Percentiles rank a stretch among this genome's conserved stretches.
Conservation (phyloP, 1,140 invertebrate species). For the Globodera ellingtonae region DNA sequence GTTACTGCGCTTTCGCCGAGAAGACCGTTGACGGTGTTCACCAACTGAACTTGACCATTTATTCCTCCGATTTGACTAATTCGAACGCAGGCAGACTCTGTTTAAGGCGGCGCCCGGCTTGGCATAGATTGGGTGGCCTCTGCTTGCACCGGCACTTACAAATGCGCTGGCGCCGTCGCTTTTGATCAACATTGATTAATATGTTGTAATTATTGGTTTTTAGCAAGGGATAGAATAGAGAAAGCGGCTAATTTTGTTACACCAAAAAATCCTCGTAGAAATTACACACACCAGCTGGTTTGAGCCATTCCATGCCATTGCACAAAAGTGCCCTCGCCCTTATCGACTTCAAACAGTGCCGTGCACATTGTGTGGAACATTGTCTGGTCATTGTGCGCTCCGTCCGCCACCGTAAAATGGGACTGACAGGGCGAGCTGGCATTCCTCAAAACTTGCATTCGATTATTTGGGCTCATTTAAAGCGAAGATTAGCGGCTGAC, state of each 20-base stretch:
- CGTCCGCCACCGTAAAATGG: slow-evolving; percentile 40
- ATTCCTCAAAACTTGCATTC: slow-evolving; percentile 39
- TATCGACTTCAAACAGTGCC: slow-evolving; percentile 31
- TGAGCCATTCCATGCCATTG: slow-evolving; percentile 53
- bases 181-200: neutral
- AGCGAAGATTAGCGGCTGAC: too few relatives aligned
- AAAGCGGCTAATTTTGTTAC: too few relatives aligned
- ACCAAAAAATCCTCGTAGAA: too few relatives aligned
- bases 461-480: too few relatives aligned
- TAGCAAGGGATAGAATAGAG: too few relatives aligned
- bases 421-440: slow-evolving; percentile 35
- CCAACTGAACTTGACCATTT: neutral
- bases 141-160: slow-evolving; percentile 38
- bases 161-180: slow-evolving; percentile 39
- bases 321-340: slow-evolving; percentile 35
- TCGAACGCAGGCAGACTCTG: slow-evolving; percentile 26
- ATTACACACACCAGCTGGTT: slow-evolving; percentile 31
- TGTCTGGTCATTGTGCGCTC: slow-evolving; percentile 48
- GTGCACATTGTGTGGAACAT: slow-evolving; percentile 52
- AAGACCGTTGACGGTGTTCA: slow-evolving; percentile 18
- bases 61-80: neutral
- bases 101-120: slow-evolving; percentile 35
- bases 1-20: slow-evolving; percentile 14
- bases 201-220: too few relatives aligned
- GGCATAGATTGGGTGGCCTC: slow-evolving; percentile 33